Evolutionary conservation across 1,140 invertebrate species (phyloP), one percentile per base, ranked within the genome.

Genomic region (Coptotermes formosanus): DNA sequence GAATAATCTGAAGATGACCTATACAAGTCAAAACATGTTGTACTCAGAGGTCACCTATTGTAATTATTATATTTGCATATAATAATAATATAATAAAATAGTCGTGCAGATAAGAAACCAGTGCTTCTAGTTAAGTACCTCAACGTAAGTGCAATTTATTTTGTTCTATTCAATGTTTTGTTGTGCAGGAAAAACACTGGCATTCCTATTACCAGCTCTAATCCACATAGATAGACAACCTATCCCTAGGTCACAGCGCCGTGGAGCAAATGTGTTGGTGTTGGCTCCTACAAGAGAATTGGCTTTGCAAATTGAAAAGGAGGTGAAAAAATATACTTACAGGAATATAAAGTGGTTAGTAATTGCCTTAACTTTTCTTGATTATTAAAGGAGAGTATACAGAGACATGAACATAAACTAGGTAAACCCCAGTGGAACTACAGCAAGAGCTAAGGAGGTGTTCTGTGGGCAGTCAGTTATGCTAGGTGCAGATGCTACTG

Each of bases 231-330:
- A 97, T 87, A 93, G 93, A 64, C 98, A 99, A 92, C 90, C 93
- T 38, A 92, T 91, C 21, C 95, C 96, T 0, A 91, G 95, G 12
- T 89, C 92, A 11, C 88, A 97, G 88, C 91, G 97, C 59, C 91
- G 91, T 45, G 97, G 97, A 1, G 96, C 97, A 11, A 97, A 95
- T 89, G 96, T 97, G 12, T 91, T 99, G 2, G 93, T 99, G 21
- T 91, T 99, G 89, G 97, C 97, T 6, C 97, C 97, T 4, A 99
- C 97, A 0, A 92, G 97, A 89, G 97, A 99, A 91, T 91, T 99
- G 52, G 97, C 97, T 1, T 90, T 97, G 7, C 97, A 99, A 91
- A 99, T 98, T 89, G 95, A 98, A 89, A 94, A 94, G 88, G 97
- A 99, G 92, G 95, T 96, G 0, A 94, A 94, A 21, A 98, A 98